These are phyloP conservation scores for Parazoanthus swiftii DNA, from an alignment of 92 coral and sea anemone genomes.

Conservation along the genomic window DNA sequence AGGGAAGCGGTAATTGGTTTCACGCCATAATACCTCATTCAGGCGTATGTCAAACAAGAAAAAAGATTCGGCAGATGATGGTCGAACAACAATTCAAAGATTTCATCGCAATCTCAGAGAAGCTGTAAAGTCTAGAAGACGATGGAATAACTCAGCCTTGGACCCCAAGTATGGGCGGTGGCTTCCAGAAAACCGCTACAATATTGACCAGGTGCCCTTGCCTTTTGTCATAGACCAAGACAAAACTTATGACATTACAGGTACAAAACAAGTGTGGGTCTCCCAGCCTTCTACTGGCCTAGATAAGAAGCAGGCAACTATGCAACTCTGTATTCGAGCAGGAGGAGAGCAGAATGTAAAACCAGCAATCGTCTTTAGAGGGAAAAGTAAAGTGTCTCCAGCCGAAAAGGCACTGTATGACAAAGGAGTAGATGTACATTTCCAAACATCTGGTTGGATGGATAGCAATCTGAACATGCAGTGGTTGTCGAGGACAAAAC, in stretches of 20 bases:
- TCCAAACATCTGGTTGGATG: too few species aligned
- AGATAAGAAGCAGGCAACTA: constrained; percentile 23
- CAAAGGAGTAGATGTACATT: too few species aligned
- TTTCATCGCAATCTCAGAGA: neutral
- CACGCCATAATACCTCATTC: neutral
- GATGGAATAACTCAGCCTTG: constrained; percentile 24
- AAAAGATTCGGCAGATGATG: constrained; percentile 8
- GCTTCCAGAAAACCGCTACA: constrained; percentile 44
- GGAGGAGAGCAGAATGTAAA: too few species aligned
- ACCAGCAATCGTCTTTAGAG: too few species aligned
- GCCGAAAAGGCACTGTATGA: too few species aligned
- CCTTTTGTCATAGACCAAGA: constrained; percentile 55
- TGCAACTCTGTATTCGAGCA: neutral
- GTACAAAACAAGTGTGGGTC: constrained; percentile 53
- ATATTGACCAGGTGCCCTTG: constrained; percentile 48
- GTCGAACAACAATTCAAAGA: neutral
- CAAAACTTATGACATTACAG: constrained; percentile 50
- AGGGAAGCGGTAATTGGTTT: constrained; percentile 11
- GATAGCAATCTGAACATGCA: too few species aligned
- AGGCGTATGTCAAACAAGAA: constrained; percentile 10
- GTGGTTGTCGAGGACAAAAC: too few species aligned
- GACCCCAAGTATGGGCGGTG: constrained; percentile 52
- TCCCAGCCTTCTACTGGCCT: constrained; percentile 66
- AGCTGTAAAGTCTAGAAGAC: neutral
- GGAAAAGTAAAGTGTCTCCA: too few species aligned